phyloP scores from a whole-genome alignment of 2,888 invertebrate species.

The Thysanoteuthis rhombus region DNA sequence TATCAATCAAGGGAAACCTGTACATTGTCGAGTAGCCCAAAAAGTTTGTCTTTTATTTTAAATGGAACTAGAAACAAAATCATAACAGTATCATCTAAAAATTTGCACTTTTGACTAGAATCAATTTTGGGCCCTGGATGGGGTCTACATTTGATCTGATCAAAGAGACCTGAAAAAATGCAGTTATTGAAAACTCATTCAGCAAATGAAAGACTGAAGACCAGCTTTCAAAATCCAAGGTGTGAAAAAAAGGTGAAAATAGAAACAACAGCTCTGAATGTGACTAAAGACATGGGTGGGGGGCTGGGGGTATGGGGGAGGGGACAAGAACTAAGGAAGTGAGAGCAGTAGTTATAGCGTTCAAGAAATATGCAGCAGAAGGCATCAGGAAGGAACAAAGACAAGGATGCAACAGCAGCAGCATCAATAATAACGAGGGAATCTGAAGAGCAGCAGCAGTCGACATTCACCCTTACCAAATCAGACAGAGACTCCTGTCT shows the following conservation, averaged over 20 bases:
- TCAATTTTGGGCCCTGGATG: too few relatives aligned
- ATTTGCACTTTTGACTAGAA: too few relatives aligned
- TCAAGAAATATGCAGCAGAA: constrained; percentile 18
- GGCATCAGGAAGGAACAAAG: constrained; percentile 20
- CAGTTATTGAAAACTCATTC: background rate
- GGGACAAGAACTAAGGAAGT: background rate
- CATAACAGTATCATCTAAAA: too few relatives aligned
- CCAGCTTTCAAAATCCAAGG: background rate
- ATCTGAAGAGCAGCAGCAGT: constrained; percentile 18
- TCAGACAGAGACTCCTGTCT: constrained; percentile 65
- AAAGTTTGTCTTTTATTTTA: too few relatives aligned
- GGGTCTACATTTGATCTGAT: too few relatives aligned
- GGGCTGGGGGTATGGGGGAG: too few relatives aligned
- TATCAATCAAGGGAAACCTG: too few relatives aligned
- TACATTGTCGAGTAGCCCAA: background rate
- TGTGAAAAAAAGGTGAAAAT: background rate
- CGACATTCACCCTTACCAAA: constrained; percentile 48
- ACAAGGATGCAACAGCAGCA: constrained; percentile 17
- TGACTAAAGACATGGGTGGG: background rate
- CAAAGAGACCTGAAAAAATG: too few relatives aligned
- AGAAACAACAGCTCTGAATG: background rate
- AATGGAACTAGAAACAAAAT: too few relatives aligned
- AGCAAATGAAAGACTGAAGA: background rate
- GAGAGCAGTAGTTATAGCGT: background rate
- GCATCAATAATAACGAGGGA: constrained; percentile 15